Evolutionary conservation across 2,797 vertebrate species (phyloP).

Genomic region (Megalops cyprinoides): DNA sequence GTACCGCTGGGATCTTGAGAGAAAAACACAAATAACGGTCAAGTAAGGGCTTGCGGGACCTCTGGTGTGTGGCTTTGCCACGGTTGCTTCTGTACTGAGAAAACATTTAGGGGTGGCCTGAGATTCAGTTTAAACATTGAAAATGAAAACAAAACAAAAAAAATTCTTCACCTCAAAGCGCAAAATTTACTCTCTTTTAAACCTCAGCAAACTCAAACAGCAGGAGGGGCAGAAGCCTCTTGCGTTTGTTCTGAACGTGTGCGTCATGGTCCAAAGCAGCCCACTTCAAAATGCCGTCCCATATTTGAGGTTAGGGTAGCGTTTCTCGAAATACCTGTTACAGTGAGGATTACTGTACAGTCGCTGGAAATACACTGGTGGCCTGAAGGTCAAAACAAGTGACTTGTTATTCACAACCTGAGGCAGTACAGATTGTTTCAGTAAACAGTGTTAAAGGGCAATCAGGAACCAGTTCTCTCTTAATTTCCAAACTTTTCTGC

Average conservation of each 20-base stretch:
- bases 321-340: background rate
- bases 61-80: slow-evolving; percentile 53
- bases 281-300: slow-evolving; percentile 53
- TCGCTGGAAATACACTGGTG: background rate
- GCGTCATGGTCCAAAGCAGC: slow-evolving; percentile 43
- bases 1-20: slow-evolving; percentile 66
- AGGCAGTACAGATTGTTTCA: background rate
- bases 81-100: slow-evolving; percentile 40
- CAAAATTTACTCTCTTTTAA: slow-evolving; percentile 50
- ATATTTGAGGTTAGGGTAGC: slow-evolving; percentile 5
- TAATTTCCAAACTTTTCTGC: background rate
- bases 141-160: slow-evolving; percentile 2
- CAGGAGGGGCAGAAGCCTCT: background rate
- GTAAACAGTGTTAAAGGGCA: slow-evolving; percentile 15
- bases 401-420: background rate
- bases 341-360: background rate
- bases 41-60: slow-evolving; percentile 57
- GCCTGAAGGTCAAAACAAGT: background rate
- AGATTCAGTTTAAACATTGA: slow-evolving; percentile 28
- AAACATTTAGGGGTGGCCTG: slow-evolving; percentile 36
- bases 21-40: slow-evolving; percentile 57
- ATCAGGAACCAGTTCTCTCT: background rate
- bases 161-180: slow-evolving; percentile 40
- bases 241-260: slow-evolving; percentile 62
- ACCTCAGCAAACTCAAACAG: background rate